These are phyloP conservation scores for Acleris emargana DNA, from an alignment of 2,888 invertebrate species.

Conservation along the genomic window DNA sequence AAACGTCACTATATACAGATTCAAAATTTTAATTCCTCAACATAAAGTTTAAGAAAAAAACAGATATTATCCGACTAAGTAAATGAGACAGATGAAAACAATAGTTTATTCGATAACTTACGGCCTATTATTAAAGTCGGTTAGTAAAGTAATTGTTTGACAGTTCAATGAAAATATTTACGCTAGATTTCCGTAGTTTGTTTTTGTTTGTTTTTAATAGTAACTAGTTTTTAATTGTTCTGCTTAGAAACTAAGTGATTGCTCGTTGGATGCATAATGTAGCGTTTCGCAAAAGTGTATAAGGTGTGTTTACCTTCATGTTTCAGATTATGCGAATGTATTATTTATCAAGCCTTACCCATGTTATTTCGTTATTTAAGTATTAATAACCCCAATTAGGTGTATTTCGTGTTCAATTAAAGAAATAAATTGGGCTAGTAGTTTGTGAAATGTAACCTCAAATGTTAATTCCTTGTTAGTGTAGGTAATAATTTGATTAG, in stretches of 20 bases:
- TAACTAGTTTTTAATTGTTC: background rate
- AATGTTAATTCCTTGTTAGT: background rate
- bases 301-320: constrained; percentile 23
- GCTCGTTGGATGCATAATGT: constrained; percentile 9
- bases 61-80: constrained; percentile 46
- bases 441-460: background rate
- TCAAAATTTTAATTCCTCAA: background rate
- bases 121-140: constrained; percentile 43
- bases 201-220: constrained; percentile 18
- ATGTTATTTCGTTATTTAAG: background rate
- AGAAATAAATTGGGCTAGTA: background rate
- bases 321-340: background rate
- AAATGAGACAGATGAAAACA: constrained; percentile 40
- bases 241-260: background rate
- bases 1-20: background rate
- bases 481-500: too few species aligned
- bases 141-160: constrained; percentile 63
- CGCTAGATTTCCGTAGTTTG: constrained; percentile 39
- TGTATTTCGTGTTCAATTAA: background rate
- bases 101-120: background rate
- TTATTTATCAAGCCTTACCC: constrained; percentile 5
- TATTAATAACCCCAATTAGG: too few species aligned
- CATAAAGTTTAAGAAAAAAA: constrained; percentile 31
- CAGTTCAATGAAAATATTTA: constrained; percentile 57
- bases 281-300: constrained; percentile 20